Percentiles rank a stretch among this genome's conserved stretches.
These are phyloP conservation scores for Limosa lapponica DNA, from an alignment of 2,797 vertebrate genomes.

Conservation along the genomic window DNA sequence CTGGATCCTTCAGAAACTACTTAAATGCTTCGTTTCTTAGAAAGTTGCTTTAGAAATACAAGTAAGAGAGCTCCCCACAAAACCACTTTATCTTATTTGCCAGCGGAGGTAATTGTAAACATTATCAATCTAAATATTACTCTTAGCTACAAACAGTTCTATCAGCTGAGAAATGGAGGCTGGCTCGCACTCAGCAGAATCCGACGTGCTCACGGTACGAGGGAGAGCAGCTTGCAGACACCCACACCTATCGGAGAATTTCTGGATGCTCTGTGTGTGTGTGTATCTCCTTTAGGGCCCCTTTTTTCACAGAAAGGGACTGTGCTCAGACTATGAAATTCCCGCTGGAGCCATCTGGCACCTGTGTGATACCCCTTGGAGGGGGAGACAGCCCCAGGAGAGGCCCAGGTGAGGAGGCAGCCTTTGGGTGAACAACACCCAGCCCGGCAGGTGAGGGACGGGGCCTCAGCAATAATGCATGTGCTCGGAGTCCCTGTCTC, in stretches of 20 bases:
- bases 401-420: not conserved
- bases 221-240: not conserved
- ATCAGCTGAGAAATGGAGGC: not conserved
- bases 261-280: not conserved
- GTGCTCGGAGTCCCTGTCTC: not conserved
- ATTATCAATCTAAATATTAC: not conserved
- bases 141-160: not conserved
- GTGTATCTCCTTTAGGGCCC: not conserved
- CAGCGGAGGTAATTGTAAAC: not conserved
- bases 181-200: not conserved
- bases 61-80: not conserved
- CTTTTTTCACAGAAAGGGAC: not conserved
- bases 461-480: slow-evolving; percentile 71
- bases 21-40: not conserved
- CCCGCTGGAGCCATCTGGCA: not conserved
- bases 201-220: not conserved
- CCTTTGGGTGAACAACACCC: slow-evolving; percentile 34
- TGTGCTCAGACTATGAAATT: not conserved
- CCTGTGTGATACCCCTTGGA: not conserved
- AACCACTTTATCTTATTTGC: not conserved
- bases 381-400: not conserved
- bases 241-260: not conserved
- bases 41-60: not conserved
- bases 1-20: not conserved
- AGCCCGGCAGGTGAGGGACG: slow-evolving; percentile 47